These are phyloP conservation scores for Thera obeliscata DNA, from an alignment of 2,888 invertebrate species.

Conservation along the genomic window DNA sequence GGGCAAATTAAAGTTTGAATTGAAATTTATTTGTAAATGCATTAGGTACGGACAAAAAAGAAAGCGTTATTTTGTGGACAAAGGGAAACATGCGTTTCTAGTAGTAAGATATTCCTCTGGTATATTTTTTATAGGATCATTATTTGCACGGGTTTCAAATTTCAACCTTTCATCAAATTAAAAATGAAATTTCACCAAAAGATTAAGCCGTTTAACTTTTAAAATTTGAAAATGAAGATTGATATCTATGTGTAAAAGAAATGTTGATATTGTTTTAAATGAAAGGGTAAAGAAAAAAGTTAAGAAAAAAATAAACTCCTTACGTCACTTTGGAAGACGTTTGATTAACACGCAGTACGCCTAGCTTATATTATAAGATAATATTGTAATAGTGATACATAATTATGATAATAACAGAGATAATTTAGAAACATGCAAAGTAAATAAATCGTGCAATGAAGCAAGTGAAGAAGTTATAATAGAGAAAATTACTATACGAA, in stretches of 20 bases:
- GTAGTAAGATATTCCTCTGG: background rate
- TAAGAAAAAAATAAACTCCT: slow-evolving; percentile 54
- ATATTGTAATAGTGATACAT: slow-evolving; percentile 55
- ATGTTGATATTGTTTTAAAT: background rate
- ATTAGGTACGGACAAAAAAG: background rate
- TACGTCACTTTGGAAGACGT: slow-evolving; percentile 84
- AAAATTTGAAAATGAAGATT: background rate
- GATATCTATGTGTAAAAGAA: background rate
- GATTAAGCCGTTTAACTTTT: slow-evolving; percentile 18
- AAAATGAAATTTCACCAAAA: slow-evolving; percentile 25
- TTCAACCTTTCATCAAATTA: background rate
- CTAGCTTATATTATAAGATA: slow-evolving; percentile 72
- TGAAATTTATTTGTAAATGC: slow-evolving; percentile 9
- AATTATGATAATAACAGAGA: slow-evolving; percentile 44
- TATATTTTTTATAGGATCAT: background rate
- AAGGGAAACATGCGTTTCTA: slow-evolving; percentile 6
- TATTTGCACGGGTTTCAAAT: background rate
- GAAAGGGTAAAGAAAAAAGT: slow-evolving; percentile 32
- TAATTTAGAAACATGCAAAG: slow-evolving; percentile 49
- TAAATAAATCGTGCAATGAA: slow-evolving; percentile 66
- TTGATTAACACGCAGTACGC: slow-evolving; percentile 78
- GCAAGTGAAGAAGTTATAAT: slow-evolving; percentile 66
- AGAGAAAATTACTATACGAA: slow-evolving; percentile 75
- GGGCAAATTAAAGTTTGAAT: background rate
- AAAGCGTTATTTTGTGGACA: background rate